Evolutionary conservation across 2,797 vertebrate species (phyloP), one percentile per base, ranked within the genome.

Genomic region (Crypturellus tataupa): DNA sequence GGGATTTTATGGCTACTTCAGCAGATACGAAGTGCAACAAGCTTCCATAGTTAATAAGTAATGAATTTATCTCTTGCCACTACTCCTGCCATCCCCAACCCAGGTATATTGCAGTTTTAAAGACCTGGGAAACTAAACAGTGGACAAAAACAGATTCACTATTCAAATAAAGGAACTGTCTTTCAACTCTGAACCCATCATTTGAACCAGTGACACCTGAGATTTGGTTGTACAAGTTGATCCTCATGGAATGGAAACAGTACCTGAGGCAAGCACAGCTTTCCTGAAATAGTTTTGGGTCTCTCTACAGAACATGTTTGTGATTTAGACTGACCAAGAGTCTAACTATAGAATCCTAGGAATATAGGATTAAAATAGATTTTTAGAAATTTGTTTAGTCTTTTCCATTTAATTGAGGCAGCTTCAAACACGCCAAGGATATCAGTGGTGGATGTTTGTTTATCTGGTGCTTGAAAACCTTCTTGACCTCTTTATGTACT

Each of bases 61-160:
- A 92, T 92, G 89, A 92, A 93, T 80, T 75, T 6, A 7, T 85
- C 81, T 67, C 86, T 63, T 89, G 79, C 64, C 58, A n/a, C 51
- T 68, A 53, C 49, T 91, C 6, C 35, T 92, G 76, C 40, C 51
- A 68, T 40, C 35, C 75, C n/a, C 3, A 11, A 65, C 78, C 14
- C 62, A 47, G 37, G 25, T 72, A 64, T 84, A 59, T 90, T 25
- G 56, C 37, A 31, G 2, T 75, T 78, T 69, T 89, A 62, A 80
- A 83, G 78, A 65, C 51, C 29, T 60, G 31, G 40, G 40, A 87
- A 47, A 85, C 53, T 18, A n/a, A 91, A 49, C 8, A 69, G 33
- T 81, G 85, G 70, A 39, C 20, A 64, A 86, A 95, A 93, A 10
- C 0, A 0, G 7, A 47, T 47, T 84, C 3, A 14, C 0, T 3